phyloP scores from a whole-genome alignment of 35 echinoderm and acorn worm genomes.

The Diadema setosum region DNA sequence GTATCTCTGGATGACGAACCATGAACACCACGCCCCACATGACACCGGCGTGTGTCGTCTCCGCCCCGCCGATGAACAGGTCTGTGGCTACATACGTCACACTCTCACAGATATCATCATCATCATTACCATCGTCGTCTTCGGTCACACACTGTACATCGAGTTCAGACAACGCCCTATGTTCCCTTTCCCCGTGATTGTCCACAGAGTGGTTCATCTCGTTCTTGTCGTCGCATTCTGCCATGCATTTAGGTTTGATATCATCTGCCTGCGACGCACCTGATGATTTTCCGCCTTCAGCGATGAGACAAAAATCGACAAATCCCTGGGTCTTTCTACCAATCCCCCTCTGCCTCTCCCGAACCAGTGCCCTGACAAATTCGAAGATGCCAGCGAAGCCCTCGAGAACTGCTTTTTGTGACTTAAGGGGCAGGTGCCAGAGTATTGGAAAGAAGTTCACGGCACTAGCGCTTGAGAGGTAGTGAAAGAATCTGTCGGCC shows the following conservation, averaged over 20 bases:
- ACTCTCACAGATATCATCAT: background rate
- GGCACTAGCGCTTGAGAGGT: constrained; percentile 49
- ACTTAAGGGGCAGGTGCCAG: constrained; percentile 39
- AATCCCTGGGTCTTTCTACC: background rate
- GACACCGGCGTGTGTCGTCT: constrained; percentile 77
- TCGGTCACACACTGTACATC: too few relatives aligned
- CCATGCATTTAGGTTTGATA: background rate
- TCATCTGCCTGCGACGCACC: background rate
- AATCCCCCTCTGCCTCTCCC: background rate
- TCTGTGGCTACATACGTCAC: constrained; percentile 62
- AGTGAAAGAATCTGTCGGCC: constrained; percentile 61
- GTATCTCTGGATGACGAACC: constrained; percentile 66
- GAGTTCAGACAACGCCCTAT: too few relatives aligned
- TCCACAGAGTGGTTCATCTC: background rate
- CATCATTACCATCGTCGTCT: background rate
- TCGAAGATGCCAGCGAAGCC: constrained; percentile 36
- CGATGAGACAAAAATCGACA: background rate
- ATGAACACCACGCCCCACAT: constrained; percentile 77
- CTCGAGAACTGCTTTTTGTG: constrained; percentile 15
- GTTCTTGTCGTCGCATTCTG: background rate
- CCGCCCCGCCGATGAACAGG: constrained; percentile 78
- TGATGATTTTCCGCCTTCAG: background rate
- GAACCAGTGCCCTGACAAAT: constrained; percentile 20
- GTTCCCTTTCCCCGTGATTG: background rate
- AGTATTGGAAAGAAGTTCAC: constrained; percentile 73